Base-by-base conservation (phyloP, 1,140 invertebrate species). In the Drosophila orena region DNA sequence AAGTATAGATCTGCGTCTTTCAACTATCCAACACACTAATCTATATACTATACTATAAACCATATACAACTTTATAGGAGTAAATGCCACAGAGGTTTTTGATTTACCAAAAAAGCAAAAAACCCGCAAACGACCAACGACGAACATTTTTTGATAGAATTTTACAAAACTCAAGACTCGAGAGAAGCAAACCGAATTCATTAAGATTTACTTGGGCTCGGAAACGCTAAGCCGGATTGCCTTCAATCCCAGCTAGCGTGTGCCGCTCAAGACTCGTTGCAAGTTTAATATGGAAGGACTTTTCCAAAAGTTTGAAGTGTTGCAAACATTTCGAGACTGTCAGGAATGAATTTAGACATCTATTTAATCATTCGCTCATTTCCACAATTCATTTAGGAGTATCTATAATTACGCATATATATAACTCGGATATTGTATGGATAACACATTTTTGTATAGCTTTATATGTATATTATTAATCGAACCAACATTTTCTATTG, bases 391-490 rank as follows among this genome's bases (percentile, higher is more conserved):
- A 64, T 58, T 74, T 74, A 46, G 70, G 58, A 55, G 58, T 56
- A 76, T 47, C 65, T 61, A 69, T 42, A 61, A 43, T 75, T 62
- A 77, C 57, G 38, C 61, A 66, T 62, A 75, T 76, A 73, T 38
- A 54, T 30, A 61, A 55, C 74, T 58, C 38, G 12, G 43, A 73
- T 65, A 69, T 54, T 66, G 61, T 69, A 69, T 44, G 50, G 42
- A 65, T 61, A 81, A 81, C 49, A 71, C 53, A 70, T 73, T 84
- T 85, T 85, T 65, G 54, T 86, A 85, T 86, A 85, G 81, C 81
- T 85, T 85, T 85, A 85, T 74, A 86, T 85, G 78, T 80, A 77
- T 76, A 54, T 77, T 81, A 84, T 64, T 70, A 70, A 84, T 61
- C 66, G 77, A 70, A 57, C 50, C 38, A 86, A 64, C 55, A 80